Conservation (phyloP, 2,113 vertebrate genomes). For the Aphelocoma coerulescens region DNA sequence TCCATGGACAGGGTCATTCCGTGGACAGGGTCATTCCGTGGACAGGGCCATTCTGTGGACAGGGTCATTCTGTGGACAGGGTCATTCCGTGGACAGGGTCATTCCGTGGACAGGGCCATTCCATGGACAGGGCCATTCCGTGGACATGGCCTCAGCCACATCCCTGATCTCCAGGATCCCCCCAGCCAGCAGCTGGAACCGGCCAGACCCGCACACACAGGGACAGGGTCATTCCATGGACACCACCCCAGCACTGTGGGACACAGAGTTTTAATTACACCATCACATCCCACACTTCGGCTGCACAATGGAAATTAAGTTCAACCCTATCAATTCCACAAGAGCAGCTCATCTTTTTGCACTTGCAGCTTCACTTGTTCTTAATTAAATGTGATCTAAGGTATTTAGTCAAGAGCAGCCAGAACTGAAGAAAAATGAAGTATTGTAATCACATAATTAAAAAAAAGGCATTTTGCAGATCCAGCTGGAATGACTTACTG, state of each 20-base stretch:
- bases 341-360: not conserved
- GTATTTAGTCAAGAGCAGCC: not conserved
- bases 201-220: conserved; percentile 70
- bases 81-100: not conserved
- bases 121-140: not conserved
- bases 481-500: not conserved
- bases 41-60: not conserved
- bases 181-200: conserved; percentile 65
- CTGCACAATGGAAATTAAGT: not conserved
- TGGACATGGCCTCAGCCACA: conserved; percentile 66
- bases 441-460: not conserved
- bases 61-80: not conserved
- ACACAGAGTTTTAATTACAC: not conserved
- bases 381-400: not conserved
- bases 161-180: conserved; percentile 80
- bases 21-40: not conserved
- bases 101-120: too few relatives aligned
- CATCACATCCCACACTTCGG: not conserved
- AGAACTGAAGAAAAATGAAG: not conserved
- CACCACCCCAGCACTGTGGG: not conserved
- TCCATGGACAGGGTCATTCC: not conserved
- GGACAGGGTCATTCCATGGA: not conserved
- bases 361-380: not conserved
- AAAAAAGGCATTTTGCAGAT: not conserved
- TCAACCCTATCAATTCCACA: not conserved